Evolutionary conservation across 2,797 vertebrate species (phyloP).

Genomic region (Ataeniobius toweri): DNA sequence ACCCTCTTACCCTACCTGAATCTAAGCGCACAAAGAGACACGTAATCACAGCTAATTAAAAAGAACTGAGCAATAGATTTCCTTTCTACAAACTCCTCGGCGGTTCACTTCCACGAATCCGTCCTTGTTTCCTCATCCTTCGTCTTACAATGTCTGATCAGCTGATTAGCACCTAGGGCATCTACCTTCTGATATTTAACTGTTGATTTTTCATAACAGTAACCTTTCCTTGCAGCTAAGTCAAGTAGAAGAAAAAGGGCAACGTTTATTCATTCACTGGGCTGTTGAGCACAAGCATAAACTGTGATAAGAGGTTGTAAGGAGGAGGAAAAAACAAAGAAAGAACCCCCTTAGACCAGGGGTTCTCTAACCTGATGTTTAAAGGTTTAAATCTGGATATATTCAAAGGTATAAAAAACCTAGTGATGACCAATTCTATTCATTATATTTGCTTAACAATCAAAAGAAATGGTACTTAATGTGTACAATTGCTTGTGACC

Average conservation of each 20-base stretch:
- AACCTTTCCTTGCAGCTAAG: constrained; percentile 60
- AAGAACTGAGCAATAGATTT: constrained; percentile 30
- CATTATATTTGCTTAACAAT: neutral
- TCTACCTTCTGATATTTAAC: constrained; percentile 60
- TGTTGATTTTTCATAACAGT: constrained; percentile 43
- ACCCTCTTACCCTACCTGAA: neutral
- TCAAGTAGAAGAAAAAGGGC: constrained; percentile 50
- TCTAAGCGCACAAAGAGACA: neutral
- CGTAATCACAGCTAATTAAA: constrained; percentile 20
- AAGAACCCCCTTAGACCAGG: neutral
- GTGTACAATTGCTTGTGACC: neutral
- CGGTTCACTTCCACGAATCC: constrained; percentile 39
- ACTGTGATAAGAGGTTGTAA: constrained; percentile 9
- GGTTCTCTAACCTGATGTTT: neutral
- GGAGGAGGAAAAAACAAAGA: neutral
- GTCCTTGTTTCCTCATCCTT: neutral
- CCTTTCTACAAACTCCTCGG: constrained; percentile 26
- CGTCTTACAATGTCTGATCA: constrained; percentile 33
- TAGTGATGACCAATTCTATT: neutral
- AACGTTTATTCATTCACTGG: constrained; percentile 17
- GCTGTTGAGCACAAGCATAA: constrained; percentile 33
- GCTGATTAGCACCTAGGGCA: constrained; percentile 49
- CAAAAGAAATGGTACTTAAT: neutral
- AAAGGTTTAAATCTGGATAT: neutral
- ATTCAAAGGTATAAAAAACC: neutral